Conservation (phyloP, 2,888 invertebrate genomes). For the Pocota personata region DNA sequence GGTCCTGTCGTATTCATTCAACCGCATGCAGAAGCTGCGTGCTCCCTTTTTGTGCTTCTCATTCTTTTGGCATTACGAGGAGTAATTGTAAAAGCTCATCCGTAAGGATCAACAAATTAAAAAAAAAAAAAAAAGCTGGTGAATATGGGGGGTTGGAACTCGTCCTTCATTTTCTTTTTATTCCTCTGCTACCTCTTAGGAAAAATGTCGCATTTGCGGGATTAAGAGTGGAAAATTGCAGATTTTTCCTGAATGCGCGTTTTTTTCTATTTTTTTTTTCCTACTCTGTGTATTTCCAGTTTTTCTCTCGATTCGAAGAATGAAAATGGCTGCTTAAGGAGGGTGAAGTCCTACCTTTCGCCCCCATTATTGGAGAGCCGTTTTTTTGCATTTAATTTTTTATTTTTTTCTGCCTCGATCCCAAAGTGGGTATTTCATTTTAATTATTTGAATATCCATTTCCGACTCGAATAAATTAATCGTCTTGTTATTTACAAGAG, state of each 20-base stretch:
- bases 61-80: constrained; percentile 70
- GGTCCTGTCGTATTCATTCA: constrained; percentile 72
- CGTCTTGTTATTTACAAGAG: constrained; percentile 73
- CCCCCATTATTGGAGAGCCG: constrained; percentile 50
- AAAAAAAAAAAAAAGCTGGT: constrained; percentile 41
- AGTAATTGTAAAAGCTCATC: constrained; percentile 74
- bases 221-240: constrained; percentile 74
- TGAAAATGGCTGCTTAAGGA: constrained; percentile 64
- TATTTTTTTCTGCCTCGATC: constrained; percentile 21
- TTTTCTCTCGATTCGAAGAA: constrained; percentile 63
- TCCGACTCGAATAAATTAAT: constrained; percentile 70
- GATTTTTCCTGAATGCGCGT: constrained; percentile 74
- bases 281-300: constrained; percentile 39
- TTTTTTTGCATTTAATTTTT: not conserved
- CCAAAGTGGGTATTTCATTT: constrained; percentile 63
- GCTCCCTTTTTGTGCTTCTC: constrained; percentile 68
- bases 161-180: constrained; percentile 71
- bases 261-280: constrained; percentile 19
- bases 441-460: constrained; percentile 74
- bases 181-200: constrained; percentile 63
- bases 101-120: constrained; percentile 73
- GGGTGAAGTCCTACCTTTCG: constrained; percentile 35
- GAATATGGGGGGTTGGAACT: constrained; percentile 29
- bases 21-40: constrained; percentile 72
- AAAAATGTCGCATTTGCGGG: constrained; percentile 74